A percentile compares a stretch with the other conserved stretches of the same genome.
Conservation (phyloP, 2,888 invertebrate species). For the Clivina fossor region DNA sequence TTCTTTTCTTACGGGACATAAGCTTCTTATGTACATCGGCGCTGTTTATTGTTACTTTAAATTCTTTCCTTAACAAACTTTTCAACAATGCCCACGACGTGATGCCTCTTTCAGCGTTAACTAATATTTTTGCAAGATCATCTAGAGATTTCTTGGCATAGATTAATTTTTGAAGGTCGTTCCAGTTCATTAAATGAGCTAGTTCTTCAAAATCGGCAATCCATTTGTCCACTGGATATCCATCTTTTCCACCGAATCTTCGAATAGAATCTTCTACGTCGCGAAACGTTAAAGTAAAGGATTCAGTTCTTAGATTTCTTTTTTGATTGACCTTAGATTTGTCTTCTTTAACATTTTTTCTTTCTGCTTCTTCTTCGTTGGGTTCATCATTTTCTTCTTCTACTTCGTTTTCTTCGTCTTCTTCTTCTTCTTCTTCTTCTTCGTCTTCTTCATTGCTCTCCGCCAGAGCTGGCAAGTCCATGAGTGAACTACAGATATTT, state of each 20-base stretch:
- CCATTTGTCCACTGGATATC: conserved; percentile 33
- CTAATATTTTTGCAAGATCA: conserved; percentile 34
- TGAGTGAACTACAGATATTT: no score
- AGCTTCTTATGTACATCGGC: conserved; percentile 11
- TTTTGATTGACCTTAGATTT: no score
- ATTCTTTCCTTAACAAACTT: conserved; percentile 19
- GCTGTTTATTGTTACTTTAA: conserved; percentile 16
- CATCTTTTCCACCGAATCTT: conserved; percentile 12
- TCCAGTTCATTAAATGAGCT: conserved; percentile 28
- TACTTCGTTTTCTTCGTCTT: conserved; percentile 1
- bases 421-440: conserved; percentile 6
- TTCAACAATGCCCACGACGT: conserved; percentile 24
- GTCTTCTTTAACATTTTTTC: background rate
- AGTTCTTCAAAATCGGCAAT: conserved; percentile 36
- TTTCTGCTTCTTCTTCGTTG: conserved; percentile 2
- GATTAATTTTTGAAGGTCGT: conserved; percentile 33
- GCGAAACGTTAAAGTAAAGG: background rate
- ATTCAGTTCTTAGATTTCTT: no score
- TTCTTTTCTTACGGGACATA: conserved; percentile 40
- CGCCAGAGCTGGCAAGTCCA: no score
- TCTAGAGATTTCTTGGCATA: conserved; percentile 35
- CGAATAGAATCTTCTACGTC: conserved; percentile 14
- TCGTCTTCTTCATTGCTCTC: no score
- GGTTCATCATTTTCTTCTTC: background rate
- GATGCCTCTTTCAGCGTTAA: conserved; percentile 33